Base-by-base conservation (phyloP, 2,888 invertebrate genomes). In the Alentia gelatinosa region DNA sequence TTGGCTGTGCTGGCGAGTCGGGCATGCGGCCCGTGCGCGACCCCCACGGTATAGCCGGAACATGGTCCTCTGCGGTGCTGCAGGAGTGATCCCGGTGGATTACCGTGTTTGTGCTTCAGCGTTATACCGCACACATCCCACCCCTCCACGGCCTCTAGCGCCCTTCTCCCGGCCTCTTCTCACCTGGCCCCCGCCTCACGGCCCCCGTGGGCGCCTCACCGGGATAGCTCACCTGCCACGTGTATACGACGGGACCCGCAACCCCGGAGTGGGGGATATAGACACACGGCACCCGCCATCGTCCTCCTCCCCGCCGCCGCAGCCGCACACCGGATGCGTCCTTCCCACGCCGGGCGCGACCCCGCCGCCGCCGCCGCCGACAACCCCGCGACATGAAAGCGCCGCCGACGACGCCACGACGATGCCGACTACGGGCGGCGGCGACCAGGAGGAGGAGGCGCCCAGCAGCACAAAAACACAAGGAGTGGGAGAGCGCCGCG, bases 271-370 rank as follows among this genome's bases (percentile, higher is more conserved):
- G 30, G 4, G 68, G 26, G 68, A 26, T 30, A 9, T 9, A 26
- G 30, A 12, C 68, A 1, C 30, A 26, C 26, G 4, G 4, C 26
- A 1, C 68, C 7, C 68, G 26, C 30, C 1, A 4, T 30, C 12
- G 3, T n/a, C 19, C 68, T n/a, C 9, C 63, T n/a, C 9, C 15
- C 63, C 63, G 63, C 68, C 68, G 68, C 68, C 68, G 68, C 68
- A 26, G 26, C 26, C 68, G 68, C 26, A 26, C 4, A 68, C 68
- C 68, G 68, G 68, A 68, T 68, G 68, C 30, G 30, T 26, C 68
- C n/a, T 68, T 68, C 68, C 68, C 68, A 68, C 68, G 68, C 68
- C 68, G 68, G 68, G 68, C 26, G 68, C 4, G n/a, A 68, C 68
- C 68, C 68, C 5, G 3, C 56, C 56, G 1, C 56, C 56, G 19